phyloP scores from a whole-genome alignment of 1,140 invertebrate genomes.

The Temnothorax longispinosus region DNA sequence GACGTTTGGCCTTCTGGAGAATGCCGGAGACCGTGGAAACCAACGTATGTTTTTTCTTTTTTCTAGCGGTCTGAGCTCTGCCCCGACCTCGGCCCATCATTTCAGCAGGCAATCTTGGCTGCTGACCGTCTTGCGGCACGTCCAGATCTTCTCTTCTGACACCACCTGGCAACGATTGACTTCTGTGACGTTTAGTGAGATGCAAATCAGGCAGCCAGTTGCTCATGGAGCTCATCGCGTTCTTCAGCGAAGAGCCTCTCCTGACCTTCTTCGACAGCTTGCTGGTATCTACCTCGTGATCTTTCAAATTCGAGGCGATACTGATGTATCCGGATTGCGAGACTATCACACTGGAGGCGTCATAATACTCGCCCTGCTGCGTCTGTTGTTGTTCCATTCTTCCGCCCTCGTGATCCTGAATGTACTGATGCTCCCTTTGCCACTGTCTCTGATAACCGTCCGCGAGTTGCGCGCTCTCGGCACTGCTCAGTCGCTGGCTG shows the following conservation, averaged over 20 bases:
- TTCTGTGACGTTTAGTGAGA: constrained; percentile 91
- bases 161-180: constrained; percentile 91
- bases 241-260: constrained; percentile 90
- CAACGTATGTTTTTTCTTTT: constrained; percentile 92
- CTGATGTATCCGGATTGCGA: constrained; percentile 94
- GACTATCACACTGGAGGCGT: constrained; percentile 89
- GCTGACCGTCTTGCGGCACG: constrained; percentile 83
- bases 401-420: constrained; percentile 76
- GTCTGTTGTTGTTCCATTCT: constrained; percentile 86
- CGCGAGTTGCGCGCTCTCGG: constrained; percentile 77
- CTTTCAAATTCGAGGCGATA: constrained; percentile 90
- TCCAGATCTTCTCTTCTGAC: constrained; percentile 88
- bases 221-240: constrained; percentile 92
- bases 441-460: constrained; percentile 82
- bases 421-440: constrained; percentile 82
- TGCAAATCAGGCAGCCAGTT: constrained; percentile 93
- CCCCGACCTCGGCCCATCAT: constrained; percentile 74
- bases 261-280: constrained; percentile 89
- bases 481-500: constrained; percentile 74
- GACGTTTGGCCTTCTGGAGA: constrained; percentile 91
- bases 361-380: constrained; percentile 84
- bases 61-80: constrained; percentile 81
- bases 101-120: constrained; percentile 72
- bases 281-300: constrained; percentile 84
- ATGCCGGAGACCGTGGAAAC: constrained; percentile 93